Conservation (phyloP, 2,888 invertebrate species). For the Cryptus armator region DNA sequence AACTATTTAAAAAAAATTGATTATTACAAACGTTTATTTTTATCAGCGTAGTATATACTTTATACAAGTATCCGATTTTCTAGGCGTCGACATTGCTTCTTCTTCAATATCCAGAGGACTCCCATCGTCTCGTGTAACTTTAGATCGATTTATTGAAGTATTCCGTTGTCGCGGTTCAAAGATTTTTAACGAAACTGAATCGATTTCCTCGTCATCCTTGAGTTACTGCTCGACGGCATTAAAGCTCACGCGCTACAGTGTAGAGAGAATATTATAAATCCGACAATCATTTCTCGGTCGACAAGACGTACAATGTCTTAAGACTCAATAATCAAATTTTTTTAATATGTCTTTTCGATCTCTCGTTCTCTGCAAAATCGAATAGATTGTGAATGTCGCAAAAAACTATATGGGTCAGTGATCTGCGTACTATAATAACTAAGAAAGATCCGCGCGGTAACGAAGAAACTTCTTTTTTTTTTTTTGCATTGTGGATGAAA, state of each 20-base stretch:
- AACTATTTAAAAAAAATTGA: too few species aligned
- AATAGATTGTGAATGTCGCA: constrained; percentile 18
- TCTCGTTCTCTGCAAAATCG: constrained; percentile 30
- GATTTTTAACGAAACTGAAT: constrained; percentile 77
- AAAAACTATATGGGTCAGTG: constrained; percentile 45
- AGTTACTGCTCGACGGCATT: constrained; percentile 67
- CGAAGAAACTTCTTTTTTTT: not conserved
- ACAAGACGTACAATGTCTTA: constrained; percentile 68
- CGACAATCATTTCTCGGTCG: constrained; percentile 69
- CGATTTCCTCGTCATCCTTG: constrained; percentile 77
- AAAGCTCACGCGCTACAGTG: constrained; percentile 37
- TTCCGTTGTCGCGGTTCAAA: constrained; percentile 39
- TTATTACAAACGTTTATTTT: too few species aligned
- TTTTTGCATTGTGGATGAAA: not conserved
- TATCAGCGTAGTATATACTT: not conserved
- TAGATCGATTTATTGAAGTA: constrained; percentile 25
- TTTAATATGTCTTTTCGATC: not conserved
- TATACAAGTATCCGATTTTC: not conserved
- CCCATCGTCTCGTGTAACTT: not conserved
- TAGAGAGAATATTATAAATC: constrained; percentile 32
- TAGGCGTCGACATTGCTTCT: not conserved
- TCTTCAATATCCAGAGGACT: not conserved
- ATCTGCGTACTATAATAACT: not conserved
- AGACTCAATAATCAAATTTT: constrained; percentile 17
- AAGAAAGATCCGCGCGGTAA: not conserved